Percentiles rank a stretch among this genome's conserved stretches.
Conservation (phyloP, 2,888 invertebrate species). For the Agrochola circellaris region DNA sequence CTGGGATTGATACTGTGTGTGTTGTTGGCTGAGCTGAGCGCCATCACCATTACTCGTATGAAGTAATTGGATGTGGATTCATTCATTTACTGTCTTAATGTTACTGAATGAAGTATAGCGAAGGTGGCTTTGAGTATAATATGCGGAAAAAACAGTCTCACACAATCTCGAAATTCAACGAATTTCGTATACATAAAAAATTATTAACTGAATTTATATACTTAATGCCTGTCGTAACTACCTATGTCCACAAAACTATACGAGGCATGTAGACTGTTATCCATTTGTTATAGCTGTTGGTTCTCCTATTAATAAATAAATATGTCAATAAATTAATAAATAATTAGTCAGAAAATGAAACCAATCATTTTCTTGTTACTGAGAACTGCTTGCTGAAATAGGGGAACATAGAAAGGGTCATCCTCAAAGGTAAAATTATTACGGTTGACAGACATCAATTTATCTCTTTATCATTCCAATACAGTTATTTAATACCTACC, state of each 20-base stretch:
- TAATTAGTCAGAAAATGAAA: too few species aligned
- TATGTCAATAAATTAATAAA: too few species aligned
- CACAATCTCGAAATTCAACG: neutral
- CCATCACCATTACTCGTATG: slow-evolving; percentile 20
- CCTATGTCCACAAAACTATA: neutral
- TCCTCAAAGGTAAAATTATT: neutral
- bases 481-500: neutral
- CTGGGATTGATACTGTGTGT: slow-evolving; percentile 39
- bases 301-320: too few species aligned
- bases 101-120: neutral
- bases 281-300: too few species aligned
- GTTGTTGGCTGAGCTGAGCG: slow-evolving; percentile 1
- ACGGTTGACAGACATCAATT: neutral
- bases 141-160: neutral
- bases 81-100: slow-evolving; percentile 15
- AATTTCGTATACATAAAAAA: neutral
- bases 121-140: neutral
- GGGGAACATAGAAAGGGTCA: neutral
- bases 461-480: neutral
- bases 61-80: slow-evolving; percentile 24
- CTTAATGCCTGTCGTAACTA: neutral
- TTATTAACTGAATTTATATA: neutral
- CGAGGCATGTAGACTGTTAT: neutral
- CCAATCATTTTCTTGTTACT: neutral
- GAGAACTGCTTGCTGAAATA: neutral